Evolutionary conservation across 2,888 invertebrate species (phyloP).

Genomic region (Clistopyga incitator): DNA sequence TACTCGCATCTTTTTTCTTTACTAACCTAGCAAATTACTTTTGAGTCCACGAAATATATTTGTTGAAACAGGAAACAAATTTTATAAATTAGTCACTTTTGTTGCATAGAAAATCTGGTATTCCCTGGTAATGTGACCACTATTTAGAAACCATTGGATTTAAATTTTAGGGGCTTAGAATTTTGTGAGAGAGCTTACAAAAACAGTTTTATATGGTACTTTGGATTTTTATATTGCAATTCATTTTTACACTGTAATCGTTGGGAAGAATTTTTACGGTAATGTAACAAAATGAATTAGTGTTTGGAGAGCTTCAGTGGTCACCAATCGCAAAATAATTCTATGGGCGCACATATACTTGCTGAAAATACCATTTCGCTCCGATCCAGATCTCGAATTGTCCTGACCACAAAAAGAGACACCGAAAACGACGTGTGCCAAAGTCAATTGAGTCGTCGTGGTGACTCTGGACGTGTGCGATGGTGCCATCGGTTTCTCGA

Average conservation of each 20-base stretch:
- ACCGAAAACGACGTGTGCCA: conserved; percentile 16
- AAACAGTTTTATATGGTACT: no score
- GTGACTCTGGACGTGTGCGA: conserved; percentile 18
- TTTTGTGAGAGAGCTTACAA: no score
- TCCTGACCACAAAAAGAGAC: conserved; percentile 3
- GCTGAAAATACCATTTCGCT: not conserved
- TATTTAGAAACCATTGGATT: no score
- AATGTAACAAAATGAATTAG: not conserved
- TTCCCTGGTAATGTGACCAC: no score
- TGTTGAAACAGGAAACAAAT: no score
- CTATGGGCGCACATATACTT: not conserved
- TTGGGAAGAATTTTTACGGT: not conserved
- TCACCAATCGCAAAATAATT: not conserved
- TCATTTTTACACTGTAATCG: not conserved
- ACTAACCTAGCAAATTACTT: no score
- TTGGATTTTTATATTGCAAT: not conserved
- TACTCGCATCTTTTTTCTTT: no score
- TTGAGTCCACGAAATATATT: no score
- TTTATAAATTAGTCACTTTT: no score
- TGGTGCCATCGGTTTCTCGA: conserved; percentile 40
- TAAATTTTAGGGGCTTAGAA: no score
- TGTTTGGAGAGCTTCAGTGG: not conserved
- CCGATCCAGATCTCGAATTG: conserved; percentile 1
- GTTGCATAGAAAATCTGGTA: no score
- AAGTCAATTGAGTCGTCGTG: conserved; percentile 46